Conservation (phyloP, 2,888 invertebrate genomes). For the Encarsia formosa region DNA sequence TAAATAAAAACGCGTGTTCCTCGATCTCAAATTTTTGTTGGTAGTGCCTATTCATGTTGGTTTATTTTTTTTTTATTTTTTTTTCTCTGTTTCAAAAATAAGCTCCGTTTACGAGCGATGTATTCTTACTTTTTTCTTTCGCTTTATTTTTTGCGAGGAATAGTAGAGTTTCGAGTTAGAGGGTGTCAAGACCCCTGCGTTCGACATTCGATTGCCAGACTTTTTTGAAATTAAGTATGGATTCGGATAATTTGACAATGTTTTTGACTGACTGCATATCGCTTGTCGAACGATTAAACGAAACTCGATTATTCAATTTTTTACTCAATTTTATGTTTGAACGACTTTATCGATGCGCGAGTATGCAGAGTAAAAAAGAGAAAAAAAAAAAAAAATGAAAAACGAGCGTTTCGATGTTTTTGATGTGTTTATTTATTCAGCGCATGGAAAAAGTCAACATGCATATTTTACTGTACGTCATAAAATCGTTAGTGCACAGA, state of each 20-base stretch:
- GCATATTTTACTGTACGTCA: slow-evolving; percentile 7
- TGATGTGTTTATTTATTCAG: not conserved
- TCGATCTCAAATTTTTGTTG: slow-evolving; percentile 14
- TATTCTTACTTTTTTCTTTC: slow-evolving; percentile 10
- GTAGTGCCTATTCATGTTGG: slow-evolving; percentile 5
- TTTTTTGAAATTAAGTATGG: not conserved
- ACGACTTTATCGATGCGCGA: slow-evolving; percentile 14
- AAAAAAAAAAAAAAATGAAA: too few species aligned
- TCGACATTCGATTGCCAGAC: slow-evolving; percentile 2
- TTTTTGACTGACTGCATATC: slow-evolving; percentile 4
- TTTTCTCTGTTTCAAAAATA: slow-evolving; percentile 1
- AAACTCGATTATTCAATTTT: slow-evolving; percentile 20
- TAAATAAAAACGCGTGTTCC: slow-evolving; percentile 19
- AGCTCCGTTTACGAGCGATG: slow-evolving; percentile 9
- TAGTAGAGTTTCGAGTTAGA: slow-evolving; percentile 9
- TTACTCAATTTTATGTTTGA: not conserved
- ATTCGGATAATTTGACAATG: not conserved
- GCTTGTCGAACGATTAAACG: slow-evolving; percentile 11
- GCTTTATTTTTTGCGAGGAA: slow-evolving; percentile 3
- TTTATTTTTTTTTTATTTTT: too few species aligned
- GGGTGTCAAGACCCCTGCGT: slow-evolving; percentile 8
- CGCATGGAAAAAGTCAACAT: slow-evolving; percentile 14
- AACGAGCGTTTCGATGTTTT: not conserved
- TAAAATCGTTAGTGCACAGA: slow-evolving; percentile 15
- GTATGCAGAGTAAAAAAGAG: not conserved